A percentile compares a stretch with the other conserved stretches of the same genome.
phyloP scores from a whole-genome alignment of 30 jellyfish, hydroid and myxozoan genomes.

The Aurelia sp. region DNA sequence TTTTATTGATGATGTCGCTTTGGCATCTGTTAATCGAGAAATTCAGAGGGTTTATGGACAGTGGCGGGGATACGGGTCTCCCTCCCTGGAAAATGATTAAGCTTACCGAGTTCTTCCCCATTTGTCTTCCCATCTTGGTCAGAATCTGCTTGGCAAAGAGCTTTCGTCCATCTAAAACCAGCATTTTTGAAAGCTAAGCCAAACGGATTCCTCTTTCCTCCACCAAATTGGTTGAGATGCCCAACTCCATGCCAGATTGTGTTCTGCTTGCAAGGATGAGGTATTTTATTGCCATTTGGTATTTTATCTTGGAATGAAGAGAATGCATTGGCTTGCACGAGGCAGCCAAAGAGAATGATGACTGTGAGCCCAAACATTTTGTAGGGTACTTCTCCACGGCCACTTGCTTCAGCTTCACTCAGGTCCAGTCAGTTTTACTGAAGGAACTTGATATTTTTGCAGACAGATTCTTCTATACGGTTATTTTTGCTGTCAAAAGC shows the following conservation, averaged over 20 bases:
- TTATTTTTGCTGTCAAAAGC: too few relatives aligned
- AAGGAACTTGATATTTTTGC: too few relatives aligned
- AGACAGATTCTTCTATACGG: too few relatives aligned
- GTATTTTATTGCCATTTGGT: constrained; percentile 68
- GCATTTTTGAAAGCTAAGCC: constrained; percentile 60
- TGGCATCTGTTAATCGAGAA: too few relatives aligned
- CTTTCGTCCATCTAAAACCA: constrained; percentile 64
- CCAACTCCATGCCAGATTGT: constrained; percentile 74
- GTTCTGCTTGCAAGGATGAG: constrained; percentile 68
- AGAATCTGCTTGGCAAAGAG: constrained; percentile 62
- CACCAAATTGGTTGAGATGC: constrained; percentile 58
- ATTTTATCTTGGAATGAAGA: constrained; percentile 27
- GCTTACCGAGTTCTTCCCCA: constrained; percentile 74
- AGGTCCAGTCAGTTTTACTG: too few relatives aligned
- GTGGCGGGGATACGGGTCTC: too few relatives aligned
- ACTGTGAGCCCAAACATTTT: background rate
- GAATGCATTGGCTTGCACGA: background rate
- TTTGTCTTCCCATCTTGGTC: constrained; percentile 65
- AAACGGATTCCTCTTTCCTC: constrained; percentile 68
- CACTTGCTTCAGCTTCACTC: too few relatives aligned
- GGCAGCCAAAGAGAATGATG: background rate
- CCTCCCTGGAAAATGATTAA: too few relatives aligned
- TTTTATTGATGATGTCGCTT: too few relatives aligned
- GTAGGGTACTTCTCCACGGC: too few relatives aligned
- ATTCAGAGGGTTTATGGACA: too few relatives aligned